Conservation (phyloP, 2,113 vertebrate species). For the Ondatra zibethicus region DNA sequence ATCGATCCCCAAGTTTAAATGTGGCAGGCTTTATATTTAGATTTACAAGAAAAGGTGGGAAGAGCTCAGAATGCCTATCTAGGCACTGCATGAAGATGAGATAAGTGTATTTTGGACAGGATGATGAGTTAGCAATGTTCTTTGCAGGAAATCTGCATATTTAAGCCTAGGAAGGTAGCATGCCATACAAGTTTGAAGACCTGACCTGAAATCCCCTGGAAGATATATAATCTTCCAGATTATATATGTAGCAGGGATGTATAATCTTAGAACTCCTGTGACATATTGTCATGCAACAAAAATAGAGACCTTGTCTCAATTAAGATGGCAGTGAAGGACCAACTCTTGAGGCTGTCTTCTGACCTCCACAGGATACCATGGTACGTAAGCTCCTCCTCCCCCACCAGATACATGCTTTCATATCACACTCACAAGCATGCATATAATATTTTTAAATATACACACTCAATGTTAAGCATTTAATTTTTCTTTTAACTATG, state of each 20-base stretch:
- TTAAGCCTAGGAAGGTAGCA: background rate
- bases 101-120: background rate
- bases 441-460: background rate
- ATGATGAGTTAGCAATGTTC: background rate
- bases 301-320: background rate
- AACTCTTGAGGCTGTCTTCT: background rate
- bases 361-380: background rate
- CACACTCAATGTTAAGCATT: background rate
- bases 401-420: background rate
- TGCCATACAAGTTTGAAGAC: background rate
- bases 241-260: background rate
- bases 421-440: background rate
- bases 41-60: background rate
- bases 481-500: background rate
- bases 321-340: background rate
- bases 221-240: too few species aligned
- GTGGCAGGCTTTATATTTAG: background rate
- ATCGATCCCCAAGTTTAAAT: background rate
- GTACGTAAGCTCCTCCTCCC: too few species aligned
- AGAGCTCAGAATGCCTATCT: background rate
- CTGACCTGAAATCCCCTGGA: too few species aligned
- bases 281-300: background rate
- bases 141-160: background rate
- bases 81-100: background rate
- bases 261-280: background rate